phyloP scores from a whole-genome alignment of 2,797 vertebrate genomes.

The Gambusia yucatana region DNA sequence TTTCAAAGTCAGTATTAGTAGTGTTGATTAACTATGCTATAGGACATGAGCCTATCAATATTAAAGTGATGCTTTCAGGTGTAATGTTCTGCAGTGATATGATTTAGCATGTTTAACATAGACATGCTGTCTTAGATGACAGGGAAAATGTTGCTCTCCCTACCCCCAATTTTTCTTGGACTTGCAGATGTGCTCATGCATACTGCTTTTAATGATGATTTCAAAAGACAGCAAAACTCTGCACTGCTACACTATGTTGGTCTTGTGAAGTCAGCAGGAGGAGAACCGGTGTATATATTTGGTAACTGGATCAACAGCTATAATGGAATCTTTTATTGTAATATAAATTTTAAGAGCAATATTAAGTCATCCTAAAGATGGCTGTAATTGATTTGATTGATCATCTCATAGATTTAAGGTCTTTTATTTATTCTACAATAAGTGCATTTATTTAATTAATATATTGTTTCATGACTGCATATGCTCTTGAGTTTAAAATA shows the following conservation, averaged over 20 bases:
- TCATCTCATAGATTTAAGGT: neutral
- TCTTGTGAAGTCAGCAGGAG: conserved; percentile 37
- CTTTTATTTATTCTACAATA: neutral
- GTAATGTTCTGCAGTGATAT: conserved; percentile 79
- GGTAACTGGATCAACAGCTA: conserved; percentile 31
- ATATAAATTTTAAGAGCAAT: conserved; percentile 27
- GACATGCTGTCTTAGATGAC: conserved; percentile 73
- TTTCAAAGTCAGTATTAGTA: conserved; percentile 30
- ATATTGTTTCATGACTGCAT: conserved; percentile 4
- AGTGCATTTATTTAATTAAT: neutral
- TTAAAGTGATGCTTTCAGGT: conserved; percentile 75
- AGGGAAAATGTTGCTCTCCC: conserved; percentile 60
- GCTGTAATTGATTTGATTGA: neutral
- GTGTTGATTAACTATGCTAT: conserved; percentile 61
- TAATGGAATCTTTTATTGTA: conserved; percentile 39
- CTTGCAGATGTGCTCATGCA: conserved; percentile 58
- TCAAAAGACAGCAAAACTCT: conserved; percentile 58
- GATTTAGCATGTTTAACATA: conserved; percentile 77
- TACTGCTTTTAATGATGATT: conserved; percentile 70
- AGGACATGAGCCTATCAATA: conserved; percentile 76
- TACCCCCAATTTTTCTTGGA: conserved; percentile 31
- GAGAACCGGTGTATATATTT: conserved; percentile 43
- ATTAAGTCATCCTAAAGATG: conserved; percentile 13
- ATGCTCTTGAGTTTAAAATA: neutral
- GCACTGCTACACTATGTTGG: conserved; percentile 36